Evolutionary conservation across 2,797 vertebrate species (phyloP).

Genomic region (Mionectes olivaceus): DNA sequence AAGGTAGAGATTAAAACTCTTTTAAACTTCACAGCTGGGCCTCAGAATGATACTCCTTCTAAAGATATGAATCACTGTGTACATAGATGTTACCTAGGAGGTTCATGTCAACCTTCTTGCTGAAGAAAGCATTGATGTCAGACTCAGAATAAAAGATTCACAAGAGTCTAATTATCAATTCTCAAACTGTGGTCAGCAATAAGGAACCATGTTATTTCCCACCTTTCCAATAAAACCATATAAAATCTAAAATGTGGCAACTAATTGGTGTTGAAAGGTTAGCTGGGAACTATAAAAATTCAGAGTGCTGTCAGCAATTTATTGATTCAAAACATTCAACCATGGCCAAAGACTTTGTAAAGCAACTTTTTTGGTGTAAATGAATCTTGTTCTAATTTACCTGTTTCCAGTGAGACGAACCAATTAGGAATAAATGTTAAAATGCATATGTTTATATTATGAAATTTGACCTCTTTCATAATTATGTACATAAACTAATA

Average conservation of each 20-base stretch:
- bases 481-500: neutral
- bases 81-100: neutral
- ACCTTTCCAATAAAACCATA: neutral
- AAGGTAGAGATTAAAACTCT: accelerated
- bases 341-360: neutral
- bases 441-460: neutral
- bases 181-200: neutral
- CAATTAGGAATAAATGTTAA: neutral
- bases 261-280: neutral
- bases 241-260: neutral
- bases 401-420: neutral
- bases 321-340: neutral
- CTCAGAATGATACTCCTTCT: neutral
- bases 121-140: neutral
- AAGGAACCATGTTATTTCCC: neutral
- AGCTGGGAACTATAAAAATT: neutral
- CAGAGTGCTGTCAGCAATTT: neutral
- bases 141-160: neutral
- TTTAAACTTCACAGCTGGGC: neutral
- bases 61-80: neutral
- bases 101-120: neutral
- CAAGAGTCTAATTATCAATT: neutral
- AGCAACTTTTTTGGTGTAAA: neutral
- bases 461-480: neutral
- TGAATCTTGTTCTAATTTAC: neutral